Evolutionary conservation across 2,797 vertebrate genomes (phyloP).

Genomic region (Enteromius fasciolatus): DNA sequence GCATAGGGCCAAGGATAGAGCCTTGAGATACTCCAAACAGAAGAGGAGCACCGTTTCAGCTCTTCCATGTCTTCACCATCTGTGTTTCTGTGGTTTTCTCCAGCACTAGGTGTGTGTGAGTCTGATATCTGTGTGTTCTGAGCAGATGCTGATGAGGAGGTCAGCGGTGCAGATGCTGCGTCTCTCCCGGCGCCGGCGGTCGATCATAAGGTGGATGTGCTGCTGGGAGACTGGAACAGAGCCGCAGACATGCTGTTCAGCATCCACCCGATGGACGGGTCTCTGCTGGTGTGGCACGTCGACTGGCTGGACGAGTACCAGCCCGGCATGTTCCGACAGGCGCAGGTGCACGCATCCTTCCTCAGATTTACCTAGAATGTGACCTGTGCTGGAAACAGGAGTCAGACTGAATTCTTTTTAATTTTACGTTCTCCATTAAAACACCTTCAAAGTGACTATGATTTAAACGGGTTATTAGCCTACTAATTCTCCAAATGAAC

Average conservation of each 20-base stretch:
- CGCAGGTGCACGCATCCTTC: constrained; percentile 83
- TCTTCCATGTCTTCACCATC: background rate
- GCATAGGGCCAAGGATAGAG: background rate
- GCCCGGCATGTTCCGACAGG: constrained; percentile 97
- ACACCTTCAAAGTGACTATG: background rate
- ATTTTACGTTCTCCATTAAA: too few relatives aligned
- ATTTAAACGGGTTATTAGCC: too few relatives aligned
- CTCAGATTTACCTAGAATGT: background rate
- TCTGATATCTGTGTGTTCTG: background rate
- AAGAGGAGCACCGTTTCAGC: background rate
- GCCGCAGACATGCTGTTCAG: constrained; percentile 97
- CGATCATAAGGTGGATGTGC: constrained; percentile 91
- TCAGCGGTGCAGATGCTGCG: constrained; percentile 37
- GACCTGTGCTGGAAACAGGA: too few relatives aligned
- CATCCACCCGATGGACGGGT: constrained; percentile 97
- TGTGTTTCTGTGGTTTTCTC: background rate
- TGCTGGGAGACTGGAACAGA: constrained; percentile 94
- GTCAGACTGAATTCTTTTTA: too few relatives aligned
- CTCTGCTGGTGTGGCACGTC: constrained; percentile 94
- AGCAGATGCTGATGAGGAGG: constrained; percentile 75
- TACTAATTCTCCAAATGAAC: too few relatives aligned
- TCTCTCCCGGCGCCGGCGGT: constrained; percentile 82
- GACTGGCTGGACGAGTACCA: constrained; percentile 99
- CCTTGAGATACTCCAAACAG: background rate
- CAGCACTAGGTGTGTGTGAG: background rate